Evolutionary conservation across 2,797 vertebrate species (phyloP).

Genomic region (Cygnus olor): DNA sequence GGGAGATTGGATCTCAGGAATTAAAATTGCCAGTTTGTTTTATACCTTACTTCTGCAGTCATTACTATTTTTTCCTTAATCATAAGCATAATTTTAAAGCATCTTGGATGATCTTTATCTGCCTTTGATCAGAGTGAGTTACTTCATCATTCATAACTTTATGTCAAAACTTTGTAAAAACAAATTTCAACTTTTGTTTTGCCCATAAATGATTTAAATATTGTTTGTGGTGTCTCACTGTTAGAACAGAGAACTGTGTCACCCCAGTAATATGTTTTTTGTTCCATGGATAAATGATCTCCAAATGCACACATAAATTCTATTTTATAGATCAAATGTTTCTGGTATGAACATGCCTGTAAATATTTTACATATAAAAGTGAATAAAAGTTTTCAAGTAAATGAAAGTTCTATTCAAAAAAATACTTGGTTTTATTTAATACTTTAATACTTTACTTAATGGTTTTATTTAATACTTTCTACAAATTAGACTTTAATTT

Average conservation of each 20-base stretch:
- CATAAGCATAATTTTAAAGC: background rate
- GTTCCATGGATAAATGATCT: background rate
- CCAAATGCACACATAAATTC: background rate
- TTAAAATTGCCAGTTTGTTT: background rate
- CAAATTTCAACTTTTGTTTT: background rate
- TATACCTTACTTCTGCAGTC: background rate
- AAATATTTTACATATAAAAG: slow-evolving; percentile 18
- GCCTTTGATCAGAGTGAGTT: background rate
- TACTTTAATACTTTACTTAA: background rate
- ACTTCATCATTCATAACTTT: slow-evolving; percentile 3
- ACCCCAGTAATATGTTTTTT: background rate
- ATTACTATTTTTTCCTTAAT: background rate
- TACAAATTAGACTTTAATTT: background rate
- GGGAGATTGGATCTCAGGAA: background rate
- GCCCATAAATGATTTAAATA: slow-evolving; percentile 18
- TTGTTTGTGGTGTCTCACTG: background rate
- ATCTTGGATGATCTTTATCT: background rate
- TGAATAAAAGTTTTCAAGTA: slow-evolving; percentile 27
- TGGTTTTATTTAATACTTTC: background rate
- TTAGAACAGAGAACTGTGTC: background rate
- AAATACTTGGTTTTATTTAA: background rate
- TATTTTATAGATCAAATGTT: background rate
- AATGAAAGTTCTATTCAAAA: background rate
- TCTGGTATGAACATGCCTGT: background rate
- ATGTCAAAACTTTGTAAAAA: slow-evolving; percentile 21